Conservation (phyloP, 2,888 invertebrate species). For the Miltochrista miniata region DNA sequence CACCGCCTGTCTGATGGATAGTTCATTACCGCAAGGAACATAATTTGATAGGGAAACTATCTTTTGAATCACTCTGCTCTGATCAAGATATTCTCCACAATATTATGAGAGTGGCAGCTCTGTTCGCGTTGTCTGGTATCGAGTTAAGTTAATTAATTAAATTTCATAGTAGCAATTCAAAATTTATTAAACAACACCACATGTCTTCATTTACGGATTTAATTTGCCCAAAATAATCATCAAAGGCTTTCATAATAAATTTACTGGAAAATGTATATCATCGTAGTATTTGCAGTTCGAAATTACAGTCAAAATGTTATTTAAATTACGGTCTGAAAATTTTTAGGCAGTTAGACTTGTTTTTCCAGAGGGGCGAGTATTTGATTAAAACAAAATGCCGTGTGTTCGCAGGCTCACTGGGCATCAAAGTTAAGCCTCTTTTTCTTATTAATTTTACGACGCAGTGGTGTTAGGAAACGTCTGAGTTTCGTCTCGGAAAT, state of each 20-base stretch:
- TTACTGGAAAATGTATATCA: neutral
- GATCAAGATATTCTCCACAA: too few species aligned
- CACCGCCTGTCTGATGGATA: too few species aligned
- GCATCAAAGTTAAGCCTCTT: too few species aligned
- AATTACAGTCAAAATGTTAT: conserved; percentile 4
- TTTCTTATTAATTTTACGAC: conserved; percentile 7
- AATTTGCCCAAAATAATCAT: neutral
- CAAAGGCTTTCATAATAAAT: neutral
- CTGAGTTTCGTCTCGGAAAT: conserved; percentile 1
- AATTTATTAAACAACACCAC: too few species aligned
- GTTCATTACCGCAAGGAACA: too few species aligned
- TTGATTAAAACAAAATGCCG: conserved; percentile 13
- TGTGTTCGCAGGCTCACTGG: too few species aligned
- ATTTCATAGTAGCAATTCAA: too few species aligned
- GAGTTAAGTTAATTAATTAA: too few species aligned
- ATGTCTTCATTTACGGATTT: neutral
- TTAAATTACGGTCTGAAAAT: neutral
- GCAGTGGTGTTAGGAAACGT: conserved; percentile 1
- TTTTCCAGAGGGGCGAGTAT: conserved; percentile 7
- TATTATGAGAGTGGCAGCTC: too few species aligned
- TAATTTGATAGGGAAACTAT: too few species aligned
- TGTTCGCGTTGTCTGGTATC: too few species aligned
- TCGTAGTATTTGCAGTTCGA: neutral
- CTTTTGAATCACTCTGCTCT: too few species aligned
- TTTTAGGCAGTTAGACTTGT: conserved; percentile 5